Conservation (phyloP, 1,140 invertebrate species). For the Metopolophium dirhodum region DNA sequence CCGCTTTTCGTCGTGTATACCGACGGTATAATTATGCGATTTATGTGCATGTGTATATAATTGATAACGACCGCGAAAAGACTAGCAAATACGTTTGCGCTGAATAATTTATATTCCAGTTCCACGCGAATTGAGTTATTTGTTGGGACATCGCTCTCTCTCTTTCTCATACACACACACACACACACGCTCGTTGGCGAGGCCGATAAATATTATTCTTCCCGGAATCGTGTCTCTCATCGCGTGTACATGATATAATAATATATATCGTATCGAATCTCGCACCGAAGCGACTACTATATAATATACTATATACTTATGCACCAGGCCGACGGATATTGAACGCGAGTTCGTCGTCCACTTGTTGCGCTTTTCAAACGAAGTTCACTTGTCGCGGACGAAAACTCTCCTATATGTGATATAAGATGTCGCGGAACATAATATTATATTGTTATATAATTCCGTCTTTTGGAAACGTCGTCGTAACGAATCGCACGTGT, state of each 20-base stretch:
- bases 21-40: neutral
- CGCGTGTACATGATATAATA: neutral
- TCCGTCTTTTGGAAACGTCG: neutral
- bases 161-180: neutral
- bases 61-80: neutral
- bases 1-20: no score
- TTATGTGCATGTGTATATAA: neutral
- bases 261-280: neutral
- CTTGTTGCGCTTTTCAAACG: neutral
- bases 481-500: neutral
- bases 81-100: neutral
- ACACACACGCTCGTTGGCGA: neutral
- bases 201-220: neutral
- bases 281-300: neutral
- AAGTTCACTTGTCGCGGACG: neutral
- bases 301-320: neutral
- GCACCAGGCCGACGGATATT: neutral
- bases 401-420: neutral
- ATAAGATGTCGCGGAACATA: neutral
- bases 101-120: slow-evolving; percentile 35
- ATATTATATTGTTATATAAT: neutral
- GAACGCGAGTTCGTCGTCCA: neutral
- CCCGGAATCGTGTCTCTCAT: neutral
- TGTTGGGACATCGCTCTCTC: neutral
- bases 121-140: neutral